Evolutionary conservation across 2,888 invertebrate species (phyloP), one percentile per base, ranked within the genome.

Genomic region (Harpagoxenus sublaevis): DNA sequence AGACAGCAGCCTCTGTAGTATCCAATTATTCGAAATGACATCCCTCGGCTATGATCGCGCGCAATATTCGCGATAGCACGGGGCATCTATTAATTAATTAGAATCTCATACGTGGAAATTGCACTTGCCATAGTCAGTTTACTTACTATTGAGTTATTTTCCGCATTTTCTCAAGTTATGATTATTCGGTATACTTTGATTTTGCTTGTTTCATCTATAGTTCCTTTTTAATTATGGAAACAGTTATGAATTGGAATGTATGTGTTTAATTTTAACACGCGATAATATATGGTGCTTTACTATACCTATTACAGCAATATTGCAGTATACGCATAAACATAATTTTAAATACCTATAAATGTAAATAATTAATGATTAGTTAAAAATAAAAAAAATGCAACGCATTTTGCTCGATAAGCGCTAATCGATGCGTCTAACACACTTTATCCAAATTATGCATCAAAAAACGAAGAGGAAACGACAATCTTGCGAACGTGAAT

Each of bases 11-110:
- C 18, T 53, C 5, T 45, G n/a, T 70, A 63, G 1, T 35, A 70
- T 68, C 31, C 78, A 79, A 70, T 70, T 79, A 79, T 60, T n/a
- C 48, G 57, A 35, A 79, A 77, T 77, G 15, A 18, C 53, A n/a
- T 63, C 5, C 12, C 31, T 70, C 15, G 31, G 10, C 35, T 70
- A 60, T 60, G 45, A 39, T 55, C 45, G 55, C 23, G 28, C 9
- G 66, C 15, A 57, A 79, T 79, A 70, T 70, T 70, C 57, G 6
- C 31, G 78, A 51, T 45, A 65, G 10, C 12, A n/a, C 18, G 8
- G 1, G 12, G n/a, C 39, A 39, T 23, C 28, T 35, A 35, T 75
- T 63, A 45, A 75, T 55, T 35, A 63, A 39, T 51, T 48, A 23
- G 3, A 48, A 35, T 62, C 23, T 75, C 51, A 35, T 35, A 28